Percentiles rank a stretch among this genome's conserved stretches.
These are phyloP conservation scores for Mellivora capensis DNA, from an alignment of 2,113 vertebrate genomes.

Conservation along the genomic window DNA sequence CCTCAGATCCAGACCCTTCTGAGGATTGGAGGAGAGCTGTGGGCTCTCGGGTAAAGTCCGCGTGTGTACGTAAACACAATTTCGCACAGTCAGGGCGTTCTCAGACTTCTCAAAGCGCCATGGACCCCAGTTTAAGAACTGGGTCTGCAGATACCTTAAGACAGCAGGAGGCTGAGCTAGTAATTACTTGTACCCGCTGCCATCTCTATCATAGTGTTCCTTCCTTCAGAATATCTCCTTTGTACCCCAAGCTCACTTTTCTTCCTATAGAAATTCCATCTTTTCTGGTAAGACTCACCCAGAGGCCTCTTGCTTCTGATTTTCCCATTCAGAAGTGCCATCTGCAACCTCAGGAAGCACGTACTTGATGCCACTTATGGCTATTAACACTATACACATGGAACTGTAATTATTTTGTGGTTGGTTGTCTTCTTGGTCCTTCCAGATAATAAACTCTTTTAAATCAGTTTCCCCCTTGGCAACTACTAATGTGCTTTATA, in stretches of 20 bases:
- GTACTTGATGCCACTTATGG: not conserved
- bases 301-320: not conserved
- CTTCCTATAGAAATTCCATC: not conserved
- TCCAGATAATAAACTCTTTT: not conserved
- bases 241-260: not conserved
- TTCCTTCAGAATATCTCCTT: not conserved
- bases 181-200: not conserved
- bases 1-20: not conserved
- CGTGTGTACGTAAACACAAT: not conserved
- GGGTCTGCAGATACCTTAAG: not conserved
- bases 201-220: not conserved
- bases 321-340: not conserved
- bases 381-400: not conserved
- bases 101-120: not conserved
- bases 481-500: not conserved
- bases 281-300: not conserved
- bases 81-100: not conserved
- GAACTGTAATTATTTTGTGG: not conserved
- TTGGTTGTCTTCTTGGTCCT: not conserved
- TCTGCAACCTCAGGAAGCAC: not conserved
- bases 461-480: not conserved
- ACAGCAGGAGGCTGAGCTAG: not conserved
- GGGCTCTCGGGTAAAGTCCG: not conserved
- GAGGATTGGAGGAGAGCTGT: not conserved
- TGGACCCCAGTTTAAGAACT: not conserved